phyloP scores from a whole-genome alignment of 2,888 invertebrate genomes.

The Drosophila prostipennis region DNA sequence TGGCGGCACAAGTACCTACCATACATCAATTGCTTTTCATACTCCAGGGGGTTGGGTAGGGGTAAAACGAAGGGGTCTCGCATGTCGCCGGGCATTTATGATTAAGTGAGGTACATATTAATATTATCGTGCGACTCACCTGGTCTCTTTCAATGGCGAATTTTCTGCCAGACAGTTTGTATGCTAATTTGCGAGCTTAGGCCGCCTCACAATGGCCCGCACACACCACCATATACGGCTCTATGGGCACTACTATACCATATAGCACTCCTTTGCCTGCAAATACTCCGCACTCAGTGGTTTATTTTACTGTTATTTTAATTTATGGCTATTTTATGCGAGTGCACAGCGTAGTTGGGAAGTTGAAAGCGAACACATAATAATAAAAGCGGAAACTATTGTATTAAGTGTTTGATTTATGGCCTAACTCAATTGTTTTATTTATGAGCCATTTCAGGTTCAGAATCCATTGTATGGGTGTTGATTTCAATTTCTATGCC shows the following conservation, averaged over 20 bases:
- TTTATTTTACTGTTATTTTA: conserved; percentile 79
- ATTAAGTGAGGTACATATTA: conserved; percentile 77
- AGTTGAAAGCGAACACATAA: conserved; percentile 65
- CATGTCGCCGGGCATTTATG: conserved; percentile 78
- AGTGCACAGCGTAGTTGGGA: conserved; percentile 62
- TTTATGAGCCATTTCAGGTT: conserved; percentile 64
- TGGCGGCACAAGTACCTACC: conserved; percentile 4
- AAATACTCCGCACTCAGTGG: conserved; percentile 35
- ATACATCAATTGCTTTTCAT: conserved; percentile 14
- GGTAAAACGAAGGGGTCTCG: conserved; percentile 36
- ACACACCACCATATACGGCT: background rate
- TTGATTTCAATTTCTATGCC: conserved; percentile 32
- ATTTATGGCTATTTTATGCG: conserved; percentile 79
- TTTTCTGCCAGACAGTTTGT: conserved; percentile 74
- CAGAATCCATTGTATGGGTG: conserved; percentile 26
- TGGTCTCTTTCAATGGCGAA: conserved; percentile 50
- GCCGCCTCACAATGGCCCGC: conserved; percentile 25
- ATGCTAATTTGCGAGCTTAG: conserved; percentile 74
- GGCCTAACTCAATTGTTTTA: conserved; percentile 79
- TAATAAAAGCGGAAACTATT: conserved; percentile 80
- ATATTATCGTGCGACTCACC: conserved; percentile 77
- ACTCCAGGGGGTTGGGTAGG: conserved; percentile 1
- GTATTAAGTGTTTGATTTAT: conserved; percentile 80
- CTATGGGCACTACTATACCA: background rate
- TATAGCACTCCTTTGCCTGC: conserved; percentile 23